These are phyloP conservation scores for Drepana falcataria DNA, from an alignment of 2,888 invertebrate species.

Conservation along the genomic window DNA sequence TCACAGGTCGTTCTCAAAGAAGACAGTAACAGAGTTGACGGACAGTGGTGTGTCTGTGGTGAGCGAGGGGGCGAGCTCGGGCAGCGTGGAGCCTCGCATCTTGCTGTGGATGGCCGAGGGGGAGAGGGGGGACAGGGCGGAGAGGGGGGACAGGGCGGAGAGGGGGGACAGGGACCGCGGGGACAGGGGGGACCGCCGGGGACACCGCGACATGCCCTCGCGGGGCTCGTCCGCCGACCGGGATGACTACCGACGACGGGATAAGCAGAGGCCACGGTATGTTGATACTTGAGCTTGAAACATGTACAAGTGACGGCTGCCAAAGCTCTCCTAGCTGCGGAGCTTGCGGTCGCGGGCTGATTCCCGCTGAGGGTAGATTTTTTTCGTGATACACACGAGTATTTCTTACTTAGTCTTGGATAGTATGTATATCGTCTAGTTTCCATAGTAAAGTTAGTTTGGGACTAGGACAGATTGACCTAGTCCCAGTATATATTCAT, in stretches of 20 bases:
- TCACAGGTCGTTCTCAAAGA: constrained; percentile 81
- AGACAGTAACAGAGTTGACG: constrained; percentile 84
- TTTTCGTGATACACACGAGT: too few relatives aligned
- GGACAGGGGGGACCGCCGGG: constrained; percentile 12
- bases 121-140: constrained; percentile 58
- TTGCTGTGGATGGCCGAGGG: constrained; percentile 68
- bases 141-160: too few relatives aligned
- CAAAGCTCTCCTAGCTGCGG: too few relatives aligned
- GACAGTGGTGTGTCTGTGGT: constrained; percentile 90
- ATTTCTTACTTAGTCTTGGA: too few relatives aligned
- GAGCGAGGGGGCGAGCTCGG: constrained; percentile 75
- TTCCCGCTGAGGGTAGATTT: too few relatives aligned
- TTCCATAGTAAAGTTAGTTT: too few relatives aligned
- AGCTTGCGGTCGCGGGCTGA: too few relatives aligned
- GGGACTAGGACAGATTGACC: too few relatives aligned
- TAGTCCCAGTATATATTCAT: too few relatives aligned
- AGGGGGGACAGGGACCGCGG: constrained; percentile 33
- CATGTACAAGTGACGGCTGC: too few relatives aligned
- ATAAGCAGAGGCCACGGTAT: constrained; percentile 23
- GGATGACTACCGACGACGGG: constrained; percentile 37
- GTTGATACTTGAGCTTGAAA: too few relatives aligned
- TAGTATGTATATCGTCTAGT: too few relatives aligned
- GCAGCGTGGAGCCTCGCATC: constrained; percentile 50
- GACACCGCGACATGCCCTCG: constrained; percentile 27
- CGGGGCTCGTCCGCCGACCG: constrained; percentile 47